Evolutionary conservation across 1,140 invertebrate genomes (phyloP), one percentile per base, ranked within the genome.

Genomic region (Hypsibius dujardini): DNA sequence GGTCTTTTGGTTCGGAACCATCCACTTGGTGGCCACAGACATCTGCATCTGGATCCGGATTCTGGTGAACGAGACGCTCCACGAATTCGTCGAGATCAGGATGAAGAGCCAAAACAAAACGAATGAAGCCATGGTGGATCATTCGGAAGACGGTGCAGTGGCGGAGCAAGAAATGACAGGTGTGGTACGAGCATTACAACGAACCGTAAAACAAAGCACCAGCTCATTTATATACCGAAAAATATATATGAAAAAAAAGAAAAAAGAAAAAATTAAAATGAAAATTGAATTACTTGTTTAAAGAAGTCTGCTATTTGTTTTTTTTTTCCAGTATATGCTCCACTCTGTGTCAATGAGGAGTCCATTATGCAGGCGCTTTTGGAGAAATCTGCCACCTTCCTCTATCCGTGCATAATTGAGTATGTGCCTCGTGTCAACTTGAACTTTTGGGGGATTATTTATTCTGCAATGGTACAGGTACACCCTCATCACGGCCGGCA

Each of bases 11-110:
- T 56, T 56, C n/a, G 50, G 50, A 56, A 56, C n/a, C 7, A 56
- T 56, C n/a, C 50, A 56, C 50, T 56, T 56, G n/a, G 50, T n/a
- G 7, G 50, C 50, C n/a, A 56, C 50, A n/a, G 50, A 56, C n/a
- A 12, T 56, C n/a, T 56, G 50, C n/a, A 7, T 56, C n/a, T 56
- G 50, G 50, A 56, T 56, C 7, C 50, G 50, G 50, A 56, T 56
- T 56, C n/a, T 56, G n/a, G n/a, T 56, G 7, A n/a, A 56, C 50
- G 50, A 56, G n/a, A 56, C 50, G n/a, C 50, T 12, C 7, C 50
- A 56, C 50, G 50, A 56, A 56, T 12, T 56, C n/a, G n/a, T 12
- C 7, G 7, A 12, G n/a, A 56, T 56, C n/a, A n/a, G 7, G 50
- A n/a, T 12, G n/a, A 56, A 56, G 50, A 56, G 50, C 7, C 50